A percentile compares a stretch with the other conserved stretches of the same genome.
phyloP scores from a whole-genome alignment of 2,797 vertebrate genomes.

The Geotrypetes seraphini region DNA sequence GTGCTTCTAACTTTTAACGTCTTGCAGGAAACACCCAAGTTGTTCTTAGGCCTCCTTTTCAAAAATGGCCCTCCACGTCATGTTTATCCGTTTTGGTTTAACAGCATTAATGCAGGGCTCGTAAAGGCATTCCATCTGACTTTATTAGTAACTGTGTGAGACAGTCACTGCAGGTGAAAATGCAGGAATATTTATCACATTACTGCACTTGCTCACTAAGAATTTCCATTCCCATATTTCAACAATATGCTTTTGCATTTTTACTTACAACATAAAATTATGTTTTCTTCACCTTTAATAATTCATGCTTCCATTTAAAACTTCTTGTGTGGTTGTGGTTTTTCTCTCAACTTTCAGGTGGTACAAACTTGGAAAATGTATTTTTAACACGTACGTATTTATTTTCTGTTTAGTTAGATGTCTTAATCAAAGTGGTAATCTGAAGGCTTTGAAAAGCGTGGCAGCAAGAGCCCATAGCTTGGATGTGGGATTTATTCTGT shows the following conservation, averaged over 20 bases:
- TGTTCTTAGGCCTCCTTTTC: no score
- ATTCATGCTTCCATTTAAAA: slow-evolving; percentile 33
- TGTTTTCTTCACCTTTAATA: slow-evolving; percentile 27
- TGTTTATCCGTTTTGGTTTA: no score
- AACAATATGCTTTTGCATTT: slow-evolving; percentile 21
- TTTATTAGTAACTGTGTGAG: no score
- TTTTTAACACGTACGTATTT: not conserved
- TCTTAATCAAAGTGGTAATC: slow-evolving; percentile 54
- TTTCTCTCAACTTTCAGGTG: slow-evolving; percentile 14
- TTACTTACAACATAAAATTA: slow-evolving; percentile 16
- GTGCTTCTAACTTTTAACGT: no score
- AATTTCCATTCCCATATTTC: slow-evolving; percentile 39
- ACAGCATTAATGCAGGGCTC: no score
- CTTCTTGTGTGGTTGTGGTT: not conserved
- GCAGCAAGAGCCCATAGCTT: slow-evolving; percentile 34
- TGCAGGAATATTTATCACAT: slow-evolving; percentile 35
- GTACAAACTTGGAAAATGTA: slow-evolving; percentile 7
- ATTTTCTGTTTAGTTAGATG: slow-evolving; percentile 22
- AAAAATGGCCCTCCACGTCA: no score
- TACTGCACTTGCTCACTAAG: slow-evolving; percentile 29
- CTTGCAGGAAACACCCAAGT: no score
- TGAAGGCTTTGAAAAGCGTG: slow-evolving; percentile 29
- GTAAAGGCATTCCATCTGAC: no score
- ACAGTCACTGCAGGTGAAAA: slow-evolving; percentile 30
- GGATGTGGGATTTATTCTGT: slow-evolving; percentile 43